These are phyloP conservation scores for Chelonus insularis DNA, from an alignment of 1,140 invertebrate genomes.

Conservation along the genomic window DNA sequence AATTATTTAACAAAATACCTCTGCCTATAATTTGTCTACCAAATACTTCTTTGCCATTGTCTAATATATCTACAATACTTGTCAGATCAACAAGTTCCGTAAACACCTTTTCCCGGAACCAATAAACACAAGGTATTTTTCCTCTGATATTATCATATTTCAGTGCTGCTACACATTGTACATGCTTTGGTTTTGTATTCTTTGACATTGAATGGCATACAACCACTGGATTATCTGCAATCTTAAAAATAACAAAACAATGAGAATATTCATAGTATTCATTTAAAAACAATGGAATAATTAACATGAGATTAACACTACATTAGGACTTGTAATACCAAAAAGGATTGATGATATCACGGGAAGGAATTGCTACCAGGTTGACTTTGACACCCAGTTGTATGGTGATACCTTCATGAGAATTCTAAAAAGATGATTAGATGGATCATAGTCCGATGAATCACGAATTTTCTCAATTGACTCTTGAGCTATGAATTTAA, in stretches of 20 bases:
- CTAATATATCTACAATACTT: not conserved
- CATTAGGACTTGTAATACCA: not conserved
- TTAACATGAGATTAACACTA: too few species aligned
- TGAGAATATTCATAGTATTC: not conserved
- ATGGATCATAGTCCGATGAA: slow-evolving; percentile 11
- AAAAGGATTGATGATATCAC: slow-evolving; percentile 5
- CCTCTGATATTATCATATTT: not conserved
- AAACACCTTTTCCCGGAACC: slow-evolving; percentile 33
- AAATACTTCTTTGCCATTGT: slow-evolving; percentile 21
- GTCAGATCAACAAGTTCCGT: slow-evolving; percentile 28
- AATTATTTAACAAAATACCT: slow-evolving; percentile 30
- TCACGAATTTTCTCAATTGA: not conserved
- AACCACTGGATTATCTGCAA: slow-evolving; percentile 1
- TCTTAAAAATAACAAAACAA: not conserved
- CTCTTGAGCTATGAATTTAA: slow-evolving; percentile 10
- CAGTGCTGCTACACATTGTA: slow-evolving; percentile 19
- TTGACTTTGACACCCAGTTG: not conserved
- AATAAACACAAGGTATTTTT: slow-evolving; percentile 27
- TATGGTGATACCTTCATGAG: slow-evolving; percentile 14
- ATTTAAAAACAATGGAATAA: too few species aligned
- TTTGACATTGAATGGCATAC: not conserved
- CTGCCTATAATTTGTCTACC: slow-evolving; percentile 37
- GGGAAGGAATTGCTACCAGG: not conserved
- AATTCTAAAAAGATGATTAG: slow-evolving; percentile 11
- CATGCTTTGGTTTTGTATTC: slow-evolving; percentile 12